Evolutionary conservation across 2,113 vertebrate species (phyloP).

Genomic region (Eurystomus gularis): DNA sequence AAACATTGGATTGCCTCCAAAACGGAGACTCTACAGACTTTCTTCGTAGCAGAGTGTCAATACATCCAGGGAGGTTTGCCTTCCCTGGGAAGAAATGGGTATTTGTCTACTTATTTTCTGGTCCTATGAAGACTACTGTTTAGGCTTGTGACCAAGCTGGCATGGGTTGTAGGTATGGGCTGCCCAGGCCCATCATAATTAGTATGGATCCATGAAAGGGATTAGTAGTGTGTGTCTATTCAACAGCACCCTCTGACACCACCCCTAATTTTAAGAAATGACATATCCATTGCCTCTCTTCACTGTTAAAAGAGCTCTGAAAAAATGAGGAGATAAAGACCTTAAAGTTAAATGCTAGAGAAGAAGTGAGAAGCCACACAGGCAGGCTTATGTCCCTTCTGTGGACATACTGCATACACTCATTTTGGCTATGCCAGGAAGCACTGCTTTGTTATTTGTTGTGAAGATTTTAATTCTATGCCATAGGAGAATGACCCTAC

Average conservation of each 20-base stretch:
- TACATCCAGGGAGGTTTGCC: conserved; percentile 24
- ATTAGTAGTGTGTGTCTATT: not conserved
- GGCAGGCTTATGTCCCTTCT: not conserved
- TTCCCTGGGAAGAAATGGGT: conserved; percentile 36
- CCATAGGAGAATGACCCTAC: not conserved
- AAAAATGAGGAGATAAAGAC: not conserved
- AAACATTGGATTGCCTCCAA: conserved; percentile 62
- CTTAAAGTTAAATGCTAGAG: not conserved
- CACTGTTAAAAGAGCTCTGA: not conserved
- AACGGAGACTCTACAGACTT: conserved; percentile 26
- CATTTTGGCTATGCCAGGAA: not conserved
- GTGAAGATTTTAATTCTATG: not conserved
- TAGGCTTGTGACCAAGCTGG: not conserved
- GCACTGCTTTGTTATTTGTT: not conserved
- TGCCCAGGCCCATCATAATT: not conserved
- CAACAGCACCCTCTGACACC: not conserved
- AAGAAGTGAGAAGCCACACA: not conserved
- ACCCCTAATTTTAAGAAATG: not conserved
- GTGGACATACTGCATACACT: not conserved
- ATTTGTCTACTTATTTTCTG: conserved; percentile 34
- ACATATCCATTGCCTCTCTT: not conserved
- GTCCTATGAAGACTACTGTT: not conserved
- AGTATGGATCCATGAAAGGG: not conserved
- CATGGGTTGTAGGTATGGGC: rapidly evolving
- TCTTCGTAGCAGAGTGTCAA: conserved; percentile 16